A percentile compares a stretch with the other conserved stretches of the same genome.
These are phyloP conservation scores for Esox masquinongy DNA, from an alignment of 2,797 vertebrate species.

Conservation along the genomic window DNA sequence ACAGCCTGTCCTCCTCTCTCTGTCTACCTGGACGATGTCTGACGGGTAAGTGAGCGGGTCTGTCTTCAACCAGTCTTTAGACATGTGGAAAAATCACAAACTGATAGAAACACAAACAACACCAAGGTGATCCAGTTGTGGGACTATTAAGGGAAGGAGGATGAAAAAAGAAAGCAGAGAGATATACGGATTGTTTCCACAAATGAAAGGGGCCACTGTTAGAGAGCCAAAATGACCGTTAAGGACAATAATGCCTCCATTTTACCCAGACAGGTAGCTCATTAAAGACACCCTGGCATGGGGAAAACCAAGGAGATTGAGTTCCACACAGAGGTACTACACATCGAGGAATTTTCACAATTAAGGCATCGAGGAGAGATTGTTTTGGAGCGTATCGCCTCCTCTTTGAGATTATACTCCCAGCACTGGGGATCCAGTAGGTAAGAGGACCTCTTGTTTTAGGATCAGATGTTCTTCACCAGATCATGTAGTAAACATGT, in stretches of 20 bases:
- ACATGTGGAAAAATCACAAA: conserved; percentile 43
- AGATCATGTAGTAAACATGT: conserved; percentile 17
- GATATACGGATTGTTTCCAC: conserved; percentile 68
- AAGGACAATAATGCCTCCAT: conserved; percentile 75
- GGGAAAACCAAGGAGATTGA: conserved; percentile 61
- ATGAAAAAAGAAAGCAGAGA: conserved; percentile 47
- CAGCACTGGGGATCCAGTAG: conserved; percentile 11
- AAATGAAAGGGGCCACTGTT: conserved; percentile 79
- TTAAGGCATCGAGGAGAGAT: conserved; percentile 74
- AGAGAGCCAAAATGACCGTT: conserved; percentile 64
- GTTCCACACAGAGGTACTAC: conserved; percentile 67
- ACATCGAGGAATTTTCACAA: conserved; percentile 74
- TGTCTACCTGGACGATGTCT: conserved; percentile 12
- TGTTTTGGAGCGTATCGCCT: conserved; percentile 54
- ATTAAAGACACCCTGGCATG: conserved; percentile 63
- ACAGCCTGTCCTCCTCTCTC: conserved; percentile 1
- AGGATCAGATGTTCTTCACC: conserved; percentile 15
- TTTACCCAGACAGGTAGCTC: conserved; percentile 68
- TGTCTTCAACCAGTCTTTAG: conserved; percentile 29
- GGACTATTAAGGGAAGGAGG: conserved; percentile 39
- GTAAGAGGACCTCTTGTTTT: conserved; percentile 9
- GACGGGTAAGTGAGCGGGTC: conserved; percentile 22
- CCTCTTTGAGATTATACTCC: conserved; percentile 26
- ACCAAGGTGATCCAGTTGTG: conserved; percentile 53
- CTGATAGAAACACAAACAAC: conserved; percentile 37